Evolutionary conservation across 2,888 invertebrate species (phyloP), one percentile per base, ranked within the genome.

Genomic region (Digitonthophagus gazella): DNA sequence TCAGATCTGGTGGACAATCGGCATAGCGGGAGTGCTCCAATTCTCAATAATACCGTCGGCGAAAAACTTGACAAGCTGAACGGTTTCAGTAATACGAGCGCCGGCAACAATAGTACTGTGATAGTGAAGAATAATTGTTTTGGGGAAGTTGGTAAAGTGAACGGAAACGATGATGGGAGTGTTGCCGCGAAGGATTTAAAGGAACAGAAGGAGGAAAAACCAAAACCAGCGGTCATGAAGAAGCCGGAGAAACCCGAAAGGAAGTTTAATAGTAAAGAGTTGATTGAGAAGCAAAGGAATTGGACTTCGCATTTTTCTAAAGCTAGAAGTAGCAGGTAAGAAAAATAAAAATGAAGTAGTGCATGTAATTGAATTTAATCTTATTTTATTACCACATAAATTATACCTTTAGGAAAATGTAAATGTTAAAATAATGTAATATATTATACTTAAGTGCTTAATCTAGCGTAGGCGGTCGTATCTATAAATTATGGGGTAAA

Each of bases 301-400:
- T 96, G 95, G 95, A 95, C 95, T 22, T 92, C 93, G 71, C 95
- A 94, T 83, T 96, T 95, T 81, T 91, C 92, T 70, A 93, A 93
- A 84, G 87, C 91, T 65, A 88, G 91, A 74, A 86, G 73, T 16
- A 84, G 84, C 73, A 84, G 88, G 69, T 61, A 61, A 44, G 3
- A 44, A 44, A 44, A n/a, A n/a, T n/a, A n/a, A n/a, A n/a, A n/a
- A n/a, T n/a, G n/a, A n/a, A n/a, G n/a, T n/a, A n/a, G n/a, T n/a
- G n/a, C n/a, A n/a, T n/a, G n/a, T n/a, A n/a, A n/a, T n/a, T n/a
- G n/a, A n/a, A n/a, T n/a, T n/a, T n/a, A n/a, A n/a, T n/a, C n/a
- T n/a, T n/a, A n/a, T n/a, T n/a, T n/a, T n/a, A n/a, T n/a, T n/a
- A n/a, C n/a, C n/a, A n/a, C n/a, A n/a, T n/a, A n/a, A n/a, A n/a